Evolutionary conservation across 2,113 vertebrate genomes (phyloP), one percentile per base, ranked within the genome.

Genomic region (Penelope pileata): DNA sequence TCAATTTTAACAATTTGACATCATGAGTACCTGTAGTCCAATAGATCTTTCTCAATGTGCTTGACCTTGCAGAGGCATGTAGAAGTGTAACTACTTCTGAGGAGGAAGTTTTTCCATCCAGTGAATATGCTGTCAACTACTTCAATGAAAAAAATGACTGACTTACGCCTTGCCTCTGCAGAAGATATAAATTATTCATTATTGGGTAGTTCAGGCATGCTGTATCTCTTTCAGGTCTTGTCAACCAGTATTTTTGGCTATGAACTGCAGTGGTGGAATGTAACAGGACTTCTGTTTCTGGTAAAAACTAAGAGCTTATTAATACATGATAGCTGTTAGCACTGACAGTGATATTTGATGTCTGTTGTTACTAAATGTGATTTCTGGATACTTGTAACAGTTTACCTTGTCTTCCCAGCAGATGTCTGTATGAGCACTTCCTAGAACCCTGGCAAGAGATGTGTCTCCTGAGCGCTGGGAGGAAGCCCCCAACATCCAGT

Each of bases 181-280:
- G 74, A 96, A 87, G 77, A 87, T 93, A 96, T 96, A 91, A 88
- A 93, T 96, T 93, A 93, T 96, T 97, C 75, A 76, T 96, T 96
- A 91, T 74, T 93, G 67, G 48, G 64, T 88, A 72, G 79, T 81
- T 96, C 85, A 91, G 86, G 40, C 23, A 48, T 45, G 27, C 83
- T 95, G 42, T 93, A 83, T 94, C 83, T 96, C 85, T 97, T 91
- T 96, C 80, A 96, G 59, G 83, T 93, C 72, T 93, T 97, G 92
- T 97, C 93, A 97, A 83, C 34, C 62, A 78, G 69, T 94, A 83
- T 88, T 95, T 85, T 94, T 94, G 84, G 76, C 59, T 96, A 47
- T 87, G 86, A 83, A 58, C 83, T 77, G 82, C 86, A 88, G 27
- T 72, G 70, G 77, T 96, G 69, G 45, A 79, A 23, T 72, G 2